Percentiles rank a stretch among this genome's conserved stretches.
phyloP scores from a whole-genome alignment of 2,797 vertebrate genomes.

The Tympanoctomys barrerae region DNA sequence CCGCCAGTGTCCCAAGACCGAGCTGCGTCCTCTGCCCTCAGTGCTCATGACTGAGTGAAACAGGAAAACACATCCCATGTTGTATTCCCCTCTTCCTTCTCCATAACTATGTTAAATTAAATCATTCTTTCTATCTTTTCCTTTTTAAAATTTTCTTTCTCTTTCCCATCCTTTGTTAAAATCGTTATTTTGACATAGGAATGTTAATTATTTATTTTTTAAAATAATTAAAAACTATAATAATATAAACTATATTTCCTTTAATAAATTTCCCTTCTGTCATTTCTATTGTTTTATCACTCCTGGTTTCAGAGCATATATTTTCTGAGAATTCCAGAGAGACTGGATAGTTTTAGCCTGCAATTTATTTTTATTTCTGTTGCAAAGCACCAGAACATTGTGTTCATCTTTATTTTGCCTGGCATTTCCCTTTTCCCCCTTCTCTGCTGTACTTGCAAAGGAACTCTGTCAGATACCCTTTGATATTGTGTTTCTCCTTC shows the following conservation, averaged over 20 bases:
- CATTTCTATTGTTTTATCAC: constrained; percentile 3
- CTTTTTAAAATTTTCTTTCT: too few relatives aligned
- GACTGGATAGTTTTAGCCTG: background rate
- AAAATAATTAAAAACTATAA: background rate
- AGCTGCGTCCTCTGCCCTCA: background rate
- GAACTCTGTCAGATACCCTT: constrained; percentile 9
- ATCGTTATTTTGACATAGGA: background rate
- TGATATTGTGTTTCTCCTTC: background rate
- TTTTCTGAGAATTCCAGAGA: constrained; percentile 18
- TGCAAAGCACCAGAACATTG: constrained; percentile 26
- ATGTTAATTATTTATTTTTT: background rate
- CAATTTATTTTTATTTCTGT: constrained; percentile 53
- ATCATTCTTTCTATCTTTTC: background rate
- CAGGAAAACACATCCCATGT: background rate
- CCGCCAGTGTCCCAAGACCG: too few relatives aligned
- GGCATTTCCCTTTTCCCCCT: constrained; percentile 50
- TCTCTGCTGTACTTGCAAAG: constrained; percentile 24
- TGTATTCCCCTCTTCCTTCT: background rate
- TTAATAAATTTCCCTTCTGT: background rate
- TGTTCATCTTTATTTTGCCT: constrained; percentile 36
- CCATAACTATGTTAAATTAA: background rate
- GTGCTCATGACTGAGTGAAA: background rate
- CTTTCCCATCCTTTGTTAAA: background rate
- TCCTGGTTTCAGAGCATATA: background rate
- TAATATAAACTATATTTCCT: background rate